Conservation (phyloP, 2,113 vertebrate species). For the Scopus umbretta region DNA sequence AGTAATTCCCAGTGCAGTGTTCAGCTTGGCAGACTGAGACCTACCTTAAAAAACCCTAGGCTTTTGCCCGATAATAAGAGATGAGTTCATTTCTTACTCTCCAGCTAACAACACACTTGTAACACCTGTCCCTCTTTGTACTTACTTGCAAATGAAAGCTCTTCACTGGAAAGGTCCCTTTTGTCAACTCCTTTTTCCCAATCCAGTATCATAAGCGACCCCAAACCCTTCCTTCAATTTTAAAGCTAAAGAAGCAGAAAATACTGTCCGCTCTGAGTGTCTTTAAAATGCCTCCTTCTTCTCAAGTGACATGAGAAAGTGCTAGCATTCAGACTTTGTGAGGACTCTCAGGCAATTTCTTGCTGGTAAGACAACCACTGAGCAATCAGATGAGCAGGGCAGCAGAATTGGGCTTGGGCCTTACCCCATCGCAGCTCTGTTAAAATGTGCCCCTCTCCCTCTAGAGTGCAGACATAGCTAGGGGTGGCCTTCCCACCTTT, state of each 20-base stretch:
- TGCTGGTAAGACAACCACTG: neutral
- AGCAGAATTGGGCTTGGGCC: neutral
- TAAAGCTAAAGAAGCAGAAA: neutral
- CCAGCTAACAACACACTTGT: neutral
- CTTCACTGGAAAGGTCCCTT: neutral
- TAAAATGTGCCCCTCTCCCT: neutral
- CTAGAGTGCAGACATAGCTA: neutral
- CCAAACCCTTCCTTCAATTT: neutral
- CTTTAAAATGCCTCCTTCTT: neutral
- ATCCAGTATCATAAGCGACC: neutral
- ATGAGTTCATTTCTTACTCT: neutral
- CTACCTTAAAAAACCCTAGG: neutral
- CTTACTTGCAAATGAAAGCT: neutral
- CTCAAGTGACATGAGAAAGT: neutral
- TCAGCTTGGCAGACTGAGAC: neutral
- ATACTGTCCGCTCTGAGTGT: neutral
- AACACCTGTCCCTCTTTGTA: neutral
- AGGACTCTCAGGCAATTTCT: neutral
- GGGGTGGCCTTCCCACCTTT: neutral
- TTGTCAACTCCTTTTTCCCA: neutral
- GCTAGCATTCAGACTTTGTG: neutral
- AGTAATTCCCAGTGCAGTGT: neutral
- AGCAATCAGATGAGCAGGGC: neutral
- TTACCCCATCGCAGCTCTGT: neutral
- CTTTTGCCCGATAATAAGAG: neutral